Conservation (phyloP, 2,888 invertebrate genomes). For the Habroteleia sp. region DNA sequence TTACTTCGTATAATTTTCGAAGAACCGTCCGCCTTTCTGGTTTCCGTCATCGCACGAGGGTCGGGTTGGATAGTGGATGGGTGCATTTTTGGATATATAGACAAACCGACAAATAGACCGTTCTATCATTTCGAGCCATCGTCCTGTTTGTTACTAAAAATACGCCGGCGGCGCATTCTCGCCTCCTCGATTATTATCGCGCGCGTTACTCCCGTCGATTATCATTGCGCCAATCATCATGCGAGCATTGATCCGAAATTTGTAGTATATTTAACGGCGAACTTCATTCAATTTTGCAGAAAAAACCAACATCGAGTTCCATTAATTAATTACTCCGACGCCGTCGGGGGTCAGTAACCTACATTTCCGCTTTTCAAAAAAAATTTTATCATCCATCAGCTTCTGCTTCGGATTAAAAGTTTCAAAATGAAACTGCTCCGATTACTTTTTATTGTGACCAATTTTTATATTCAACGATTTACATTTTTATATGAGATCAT, state of each 20-base stretch:
- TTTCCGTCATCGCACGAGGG: conserved; percentile 16
- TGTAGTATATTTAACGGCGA: conserved; percentile 18
- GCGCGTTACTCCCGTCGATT: conserved; percentile 1
- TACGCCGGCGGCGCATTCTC: conserved; percentile 8
- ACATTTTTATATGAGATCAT: too few relatives aligned
- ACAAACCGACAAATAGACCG: conserved; percentile 6
- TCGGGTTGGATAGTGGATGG: conserved; percentile 2
- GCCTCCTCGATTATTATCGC: not conserved
- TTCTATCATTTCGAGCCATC: conserved; percentile 20
- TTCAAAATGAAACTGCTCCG: too few relatives aligned
- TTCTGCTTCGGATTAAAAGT: too few relatives aligned
- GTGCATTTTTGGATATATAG: conserved; percentile 17
- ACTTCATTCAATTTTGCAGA: conserved; percentile 23
- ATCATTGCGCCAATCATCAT: conserved; percentile 37
- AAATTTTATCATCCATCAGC: too few relatives aligned
- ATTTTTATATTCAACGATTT: too few relatives aligned
- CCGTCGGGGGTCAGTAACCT: conserved; percentile 13
- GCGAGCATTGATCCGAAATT: conserved; percentile 40
- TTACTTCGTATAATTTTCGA: conserved; percentile 19
- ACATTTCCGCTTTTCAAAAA: conserved; percentile 6
- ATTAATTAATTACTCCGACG: conserved; percentile 29
- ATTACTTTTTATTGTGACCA: too few relatives aligned
- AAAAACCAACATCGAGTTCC: conserved; percentile 14
- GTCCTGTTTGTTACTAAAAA: conserved; percentile 13
- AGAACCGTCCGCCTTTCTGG: conserved; percentile 5